Evolutionary conservation across 2,797 vertebrate species (phyloP).

Genomic region (Tangara arthus): DNA sequence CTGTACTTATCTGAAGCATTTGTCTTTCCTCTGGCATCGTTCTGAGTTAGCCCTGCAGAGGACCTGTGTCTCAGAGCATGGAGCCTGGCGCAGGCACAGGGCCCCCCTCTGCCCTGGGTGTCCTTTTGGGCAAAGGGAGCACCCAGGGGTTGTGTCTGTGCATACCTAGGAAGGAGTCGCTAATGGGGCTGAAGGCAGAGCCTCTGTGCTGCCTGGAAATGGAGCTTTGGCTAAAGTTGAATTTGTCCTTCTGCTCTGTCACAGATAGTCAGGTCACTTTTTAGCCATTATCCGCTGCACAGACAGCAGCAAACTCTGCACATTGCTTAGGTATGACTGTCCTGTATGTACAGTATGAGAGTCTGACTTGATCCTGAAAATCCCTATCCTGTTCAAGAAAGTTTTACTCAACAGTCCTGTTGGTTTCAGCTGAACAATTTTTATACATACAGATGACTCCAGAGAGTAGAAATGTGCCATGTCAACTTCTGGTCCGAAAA

Average conservation of each 20-base stretch:
- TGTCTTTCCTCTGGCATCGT: not conserved
- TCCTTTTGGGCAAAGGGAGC: not conserved
- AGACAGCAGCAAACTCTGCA: not conserved
- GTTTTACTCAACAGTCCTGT: not conserved
- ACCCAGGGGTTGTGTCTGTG: not conserved
- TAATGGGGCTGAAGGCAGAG: not conserved
- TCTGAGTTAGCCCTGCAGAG: not conserved
- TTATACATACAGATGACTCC: not conserved
- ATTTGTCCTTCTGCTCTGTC: not conserved
- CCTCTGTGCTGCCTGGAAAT: not conserved
- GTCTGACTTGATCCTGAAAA: not conserved
- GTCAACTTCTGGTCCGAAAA: not conserved
- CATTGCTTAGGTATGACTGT: not conserved
- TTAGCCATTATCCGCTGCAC: not conserved
- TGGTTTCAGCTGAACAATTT: not conserved
- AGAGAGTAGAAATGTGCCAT: not conserved
- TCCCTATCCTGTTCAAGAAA: not conserved
- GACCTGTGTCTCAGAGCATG: not conserved
- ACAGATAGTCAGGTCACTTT: not conserved
- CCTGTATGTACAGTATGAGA: not conserved
- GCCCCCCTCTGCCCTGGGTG: rapidly evolving
- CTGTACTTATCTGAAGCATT: not conserved
- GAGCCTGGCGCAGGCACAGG: not conserved
- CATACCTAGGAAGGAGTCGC: not conserved
- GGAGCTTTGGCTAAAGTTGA: not conserved